phyloP scores from a whole-genome alignment of 1,140 invertebrate genomes.

The Chironomus striatipennis region DNA sequence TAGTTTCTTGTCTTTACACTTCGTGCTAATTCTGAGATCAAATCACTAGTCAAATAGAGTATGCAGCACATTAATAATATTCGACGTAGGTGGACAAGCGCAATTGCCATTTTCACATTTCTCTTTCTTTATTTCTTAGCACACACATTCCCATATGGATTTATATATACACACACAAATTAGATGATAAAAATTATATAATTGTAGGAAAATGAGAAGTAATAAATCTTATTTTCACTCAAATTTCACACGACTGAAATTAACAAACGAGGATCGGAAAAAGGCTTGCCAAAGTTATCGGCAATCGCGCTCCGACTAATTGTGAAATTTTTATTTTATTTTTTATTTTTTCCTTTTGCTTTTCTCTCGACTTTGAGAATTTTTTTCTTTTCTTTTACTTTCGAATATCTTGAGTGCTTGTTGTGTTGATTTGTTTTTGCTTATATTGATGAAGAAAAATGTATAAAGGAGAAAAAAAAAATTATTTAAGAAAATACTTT shows the following conservation, averaged over 20 bases:
- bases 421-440: too few species aligned
- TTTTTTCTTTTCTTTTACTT: background rate
- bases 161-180: too few species aligned
- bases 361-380: slow-evolving; percentile 2
- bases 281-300: background rate
- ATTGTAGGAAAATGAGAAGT: too few species aligned
- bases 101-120: slow-evolving; percentile 15
- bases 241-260: too few species aligned
- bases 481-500: background rate
- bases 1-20: background rate
- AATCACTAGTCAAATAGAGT: slow-evolving; percentile 6
- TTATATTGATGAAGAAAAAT: too few species aligned
- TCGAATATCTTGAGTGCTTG: too few species aligned
- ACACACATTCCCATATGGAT: too few species aligned
- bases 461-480: too few species aligned
- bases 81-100: background rate
- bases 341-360: background rate
- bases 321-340: background rate
- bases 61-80: background rate
- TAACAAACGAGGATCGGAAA: background rate
- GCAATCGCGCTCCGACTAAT: background rate
- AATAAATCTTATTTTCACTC: too few species aligned
- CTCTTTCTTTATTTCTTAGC: background rate
- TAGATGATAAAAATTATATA: too few species aligned
- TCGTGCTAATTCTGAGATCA: background rate